Base-by-base conservation (phyloP, 2,888 invertebrate genomes). In the Ecdyonurus torrentis region DNA sequence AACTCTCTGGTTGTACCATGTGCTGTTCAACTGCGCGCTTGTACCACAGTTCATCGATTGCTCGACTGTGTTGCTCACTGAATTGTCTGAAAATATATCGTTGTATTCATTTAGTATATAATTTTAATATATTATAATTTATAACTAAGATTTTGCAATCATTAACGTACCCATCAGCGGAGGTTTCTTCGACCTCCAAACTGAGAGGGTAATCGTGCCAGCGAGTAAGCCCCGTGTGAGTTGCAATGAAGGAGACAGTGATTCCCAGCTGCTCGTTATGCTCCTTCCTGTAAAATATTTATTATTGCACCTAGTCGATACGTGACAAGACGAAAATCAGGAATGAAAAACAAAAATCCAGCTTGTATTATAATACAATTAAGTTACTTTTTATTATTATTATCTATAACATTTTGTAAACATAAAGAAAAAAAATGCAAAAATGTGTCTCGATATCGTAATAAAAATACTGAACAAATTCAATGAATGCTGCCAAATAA, bases 41-140 rank as follows among this genome's bases (percentile, higher is more conserved):
- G 72, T 93, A 94, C 92, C 93, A 94, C 50, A 89, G 83, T 64
- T 89, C 87, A 71, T 94, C 93, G 76, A 89, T 89, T 0, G 91
- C 90, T 60, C 83, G 81, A 2, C 85, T 84, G 75, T 88, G 86
- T 62, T 83, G 78, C 66, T 84, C 83, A 65, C 87, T 86, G 70
- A 91, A 91, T 69, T 83, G 83, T 61, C 87, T 87, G 70, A 15
- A 75, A 59, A 1, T n/a, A 2, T 2, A 15, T 23, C 1, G 20
- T 20, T 2, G 7, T 10, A 15, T 18, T 59, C 1, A 59, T 59
- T 18, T 24, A 2, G n/a, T 25, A 20, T 19, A n/a, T n/a, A n/a
- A n/a, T n/a, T n/a, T n/a, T n/a, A n/a, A n/a, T n/a, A n/a, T n/a
- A n/a, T n/a, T n/a, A 25, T 1, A 25, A 1, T n/a, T 60, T 1